Evolutionary conservation across 2,797 vertebrate genomes (phyloP).

Genomic region (Danio choprae): DNA sequence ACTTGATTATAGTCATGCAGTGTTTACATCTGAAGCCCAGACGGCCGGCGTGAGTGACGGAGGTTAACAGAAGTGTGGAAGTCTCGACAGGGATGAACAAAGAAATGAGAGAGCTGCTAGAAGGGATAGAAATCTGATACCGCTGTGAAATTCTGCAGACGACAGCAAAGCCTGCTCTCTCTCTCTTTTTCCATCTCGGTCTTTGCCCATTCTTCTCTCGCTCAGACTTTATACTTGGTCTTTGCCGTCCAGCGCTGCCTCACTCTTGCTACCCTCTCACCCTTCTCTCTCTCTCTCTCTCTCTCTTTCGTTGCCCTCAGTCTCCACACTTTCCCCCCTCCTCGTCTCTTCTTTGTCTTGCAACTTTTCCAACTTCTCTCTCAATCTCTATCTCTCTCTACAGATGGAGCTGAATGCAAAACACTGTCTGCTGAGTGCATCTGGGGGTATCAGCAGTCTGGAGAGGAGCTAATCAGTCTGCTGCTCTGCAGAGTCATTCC

Average conservation of each 20-base stretch:
- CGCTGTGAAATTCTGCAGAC: slow-evolving; percentile 65
- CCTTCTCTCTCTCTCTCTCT: slow-evolving; percentile 28
- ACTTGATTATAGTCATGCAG: background rate
- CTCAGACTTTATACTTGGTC: background rate
- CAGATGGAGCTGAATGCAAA: slow-evolving; percentile 84
- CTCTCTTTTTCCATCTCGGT: slow-evolving; percentile 18
- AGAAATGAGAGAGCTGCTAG: slow-evolving; percentile 23
- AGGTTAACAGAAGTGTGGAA: slow-evolving; percentile 38
- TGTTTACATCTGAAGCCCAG: slow-evolving; percentile 51
- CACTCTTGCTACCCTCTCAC: slow-evolving; percentile 25
- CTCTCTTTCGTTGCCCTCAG: slow-evolving; percentile 45
- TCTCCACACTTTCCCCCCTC: slow-evolving; percentile 43
- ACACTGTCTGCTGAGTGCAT: slow-evolving; percentile 78
- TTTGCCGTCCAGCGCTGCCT: background rate
- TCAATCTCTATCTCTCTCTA: slow-evolving; percentile 60
- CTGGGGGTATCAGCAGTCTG: slow-evolving; percentile 81
- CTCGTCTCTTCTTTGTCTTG: slow-evolving; percentile 40
- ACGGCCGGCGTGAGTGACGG: background rate
- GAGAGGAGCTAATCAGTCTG: slow-evolving; percentile 53
- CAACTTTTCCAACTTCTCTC: slow-evolving; percentile 49
- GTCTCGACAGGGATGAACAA: slow-evolving; percentile 42
- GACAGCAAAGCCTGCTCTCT: slow-evolving; percentile 32
- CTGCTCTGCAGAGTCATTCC: slow-evolving; percentile 50
- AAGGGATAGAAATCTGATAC: slow-evolving; percentile 74
- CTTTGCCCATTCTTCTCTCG: slow-evolving; percentile 30